Base-by-base conservation (phyloP, 1,140 invertebrate genomes). In the Cyphomyrmex costatus region DNA sequence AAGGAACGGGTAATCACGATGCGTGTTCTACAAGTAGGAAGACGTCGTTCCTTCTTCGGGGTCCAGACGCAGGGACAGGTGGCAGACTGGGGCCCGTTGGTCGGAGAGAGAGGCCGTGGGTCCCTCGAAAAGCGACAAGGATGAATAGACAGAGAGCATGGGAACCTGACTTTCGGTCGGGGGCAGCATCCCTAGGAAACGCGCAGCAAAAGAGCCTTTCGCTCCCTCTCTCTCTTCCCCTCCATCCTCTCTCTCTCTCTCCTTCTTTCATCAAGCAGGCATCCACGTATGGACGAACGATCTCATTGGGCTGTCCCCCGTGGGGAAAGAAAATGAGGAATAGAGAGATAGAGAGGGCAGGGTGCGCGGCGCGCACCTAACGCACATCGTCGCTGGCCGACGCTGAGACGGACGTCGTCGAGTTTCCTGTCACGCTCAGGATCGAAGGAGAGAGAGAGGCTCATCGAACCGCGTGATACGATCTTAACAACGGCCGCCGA, bases 111-210 rank as follows among this genome's bases (percentile, higher is more conserved):
- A 91, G 85, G 61, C 85, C 80, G 70, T 85, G 90, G 86, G 90
- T 84, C 68, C 53, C 61, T 19, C 14, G 49, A 24, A 66, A 58
- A 58, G 56, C 27, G 19, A 79, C 76, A 86, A 79, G 76, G 61
- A 89, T 89, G 33, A 63, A 63, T n/a, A 85, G 71, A 70, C 76
- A 68, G 90, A 93, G 92, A 89, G 93, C 94, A 95, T 95, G 94
- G 94, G 94, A 95, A 95, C 94, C 94, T 95, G 93, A 95, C 94
- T 95, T 94, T 93, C 91, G 92, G 92, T 93, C 91, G 92, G 93
- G 93, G 94, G 93, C 94, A 94, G 93, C 94, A 94, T 94, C 94
- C 94, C 92, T 93, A 94, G 92, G 93, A 94, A 95, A 92, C 92
- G 90, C 89, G 87, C 70, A 68, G 73, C 79, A 90, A 91, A 85